phyloP scores from a whole-genome alignment of 2,113 vertebrate species.

The Carollia perspicillata region DNA sequence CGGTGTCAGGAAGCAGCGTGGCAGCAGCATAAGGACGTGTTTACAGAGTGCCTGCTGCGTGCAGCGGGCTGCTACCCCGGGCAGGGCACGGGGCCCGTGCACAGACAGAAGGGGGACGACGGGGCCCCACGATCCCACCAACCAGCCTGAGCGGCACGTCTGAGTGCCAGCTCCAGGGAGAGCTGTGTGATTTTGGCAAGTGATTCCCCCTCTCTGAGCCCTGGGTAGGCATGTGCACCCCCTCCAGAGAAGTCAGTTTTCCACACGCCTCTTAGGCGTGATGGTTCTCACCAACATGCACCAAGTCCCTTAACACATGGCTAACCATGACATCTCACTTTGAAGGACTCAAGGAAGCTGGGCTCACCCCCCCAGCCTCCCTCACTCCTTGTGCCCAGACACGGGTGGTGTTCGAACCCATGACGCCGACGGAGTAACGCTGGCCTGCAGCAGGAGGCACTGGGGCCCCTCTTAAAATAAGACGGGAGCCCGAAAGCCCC shows the following conservation, averaged over 20 bases:
- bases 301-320: fast-evolving
- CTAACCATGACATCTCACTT: neutral
- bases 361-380: neutral
- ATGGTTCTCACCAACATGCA: fast-evolving
- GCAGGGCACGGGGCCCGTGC: fast-evolving
- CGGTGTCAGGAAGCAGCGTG: neutral
- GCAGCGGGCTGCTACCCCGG: neutral
- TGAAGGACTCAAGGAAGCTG: neutral
- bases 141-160: neutral
- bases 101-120: fast-evolving
- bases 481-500: neutral
- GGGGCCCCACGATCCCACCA: fast-evolving
- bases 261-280: neutral
- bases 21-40: fast-evolving
- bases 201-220: neutral
- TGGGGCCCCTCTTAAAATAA: slow-evolving; percentile 8
- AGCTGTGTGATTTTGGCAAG: neutral
- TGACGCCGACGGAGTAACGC: neutral
- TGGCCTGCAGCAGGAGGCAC: fast-evolving
- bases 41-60: neutral
- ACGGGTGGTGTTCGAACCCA: fast-evolving
- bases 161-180: fast-evolving
- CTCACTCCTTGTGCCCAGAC: neutral
- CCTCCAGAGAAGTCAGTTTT: neutral
- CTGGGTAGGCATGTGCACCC: neutral